Percentiles rank a stretch among this genome's conserved stretches.
phyloP scores from a whole-genome alignment of 2,888 invertebrate species.

The Esperia sulphurella region DNA sequence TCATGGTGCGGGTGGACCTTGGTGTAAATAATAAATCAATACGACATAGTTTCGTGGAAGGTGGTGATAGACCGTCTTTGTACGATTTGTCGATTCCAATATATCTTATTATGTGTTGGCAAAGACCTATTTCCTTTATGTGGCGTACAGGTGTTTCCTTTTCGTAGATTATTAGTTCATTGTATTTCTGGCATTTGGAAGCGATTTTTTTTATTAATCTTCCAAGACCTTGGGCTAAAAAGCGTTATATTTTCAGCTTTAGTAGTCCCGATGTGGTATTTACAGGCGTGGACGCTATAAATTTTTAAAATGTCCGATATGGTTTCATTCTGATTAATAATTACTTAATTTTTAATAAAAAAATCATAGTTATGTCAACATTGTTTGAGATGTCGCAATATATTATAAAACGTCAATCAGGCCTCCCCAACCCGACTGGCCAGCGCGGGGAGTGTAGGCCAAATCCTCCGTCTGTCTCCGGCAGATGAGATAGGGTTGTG shows the following conservation, averaged over 20 bases:
- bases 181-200: slow-evolving; percentile 38
- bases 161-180: slow-evolving; percentile 24
- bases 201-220: slow-evolving; percentile 25
- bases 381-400: too few species aligned
- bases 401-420: too few species aligned
- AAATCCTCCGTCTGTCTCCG: too few species aligned
- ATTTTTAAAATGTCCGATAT: slow-evolving; percentile 2
- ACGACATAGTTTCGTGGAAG: slow-evolving; percentile 15
- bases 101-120: slow-evolving; percentile 16
- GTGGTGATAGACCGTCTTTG: slow-evolving; percentile 10
- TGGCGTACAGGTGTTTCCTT: slow-evolving; percentile 17
- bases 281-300: slow-evolving; percentile 7
- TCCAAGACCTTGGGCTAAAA: slow-evolving; percentile 15
- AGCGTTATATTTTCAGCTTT: not conserved
- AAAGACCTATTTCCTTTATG: slow-evolving; percentile 10
- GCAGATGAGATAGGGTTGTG: too few species aligned
- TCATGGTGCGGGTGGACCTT: slow-evolving; percentile 18
- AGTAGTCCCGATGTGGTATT: slow-evolving; percentile 16
- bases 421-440: too few species aligned
- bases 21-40: slow-evolving; percentile 19
- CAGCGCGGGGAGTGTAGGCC: too few species aligned
- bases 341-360: too few species aligned
- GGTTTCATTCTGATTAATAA: not conserved
- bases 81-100: slow-evolving; percentile 9
- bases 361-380: too few species aligned